Base-by-base conservation (phyloP, 2,888 invertebrate species). In the Agonopterix heracliana region DNA sequence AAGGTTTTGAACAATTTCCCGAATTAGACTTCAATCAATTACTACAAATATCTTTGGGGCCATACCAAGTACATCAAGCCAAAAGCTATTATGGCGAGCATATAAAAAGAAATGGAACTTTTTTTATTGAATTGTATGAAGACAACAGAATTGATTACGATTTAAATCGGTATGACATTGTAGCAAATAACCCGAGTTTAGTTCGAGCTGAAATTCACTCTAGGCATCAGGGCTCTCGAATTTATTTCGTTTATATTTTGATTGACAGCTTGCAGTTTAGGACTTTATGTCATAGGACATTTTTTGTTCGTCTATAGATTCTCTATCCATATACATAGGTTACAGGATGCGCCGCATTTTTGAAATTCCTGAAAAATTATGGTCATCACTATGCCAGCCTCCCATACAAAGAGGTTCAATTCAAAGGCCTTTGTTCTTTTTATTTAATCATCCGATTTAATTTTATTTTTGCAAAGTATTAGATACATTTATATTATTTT, bases 221-320 rank as follows among this genome's bases (percentile, higher is more conserved):
- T 3, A 5, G 46, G 10, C 48, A 48, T 44, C 8, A 11, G 2
- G 9, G 10, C 12, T n/a, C 11, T 10, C 26, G 46, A 8, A 44
- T 34, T n/a, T 51, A 51, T 34, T 48, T 26, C 38, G 41, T 46
- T 36, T 51, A 51, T 42, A 48, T 51, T 14, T 13, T 45, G 35
- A 4, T 35, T 35, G 35, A 35, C 35, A 35, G 9, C 35, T 35
- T 35, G 35, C n/a, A n/a, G n/a, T n/a, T n/a, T n/a, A n/a, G n/a
- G n/a, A n/a, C n/a, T n/a, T n/a, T n/a, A n/a, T n/a, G n/a, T n/a
- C n/a, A n/a, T n/a, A n/a, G n/a, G n/a, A n/a, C n/a, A n/a, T n/a
- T n/a, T n/a, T n/a, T n/a, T n/a, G n/a, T n/a, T n/a, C n/a, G n/a
- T n/a, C n/a, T n/a, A n/a, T n/a, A n/a, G n/a, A n/a, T n/a, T n/a